phyloP scores from a whole-genome alignment of 2,888 invertebrate genomes.

The Plebejus anna region DNA sequence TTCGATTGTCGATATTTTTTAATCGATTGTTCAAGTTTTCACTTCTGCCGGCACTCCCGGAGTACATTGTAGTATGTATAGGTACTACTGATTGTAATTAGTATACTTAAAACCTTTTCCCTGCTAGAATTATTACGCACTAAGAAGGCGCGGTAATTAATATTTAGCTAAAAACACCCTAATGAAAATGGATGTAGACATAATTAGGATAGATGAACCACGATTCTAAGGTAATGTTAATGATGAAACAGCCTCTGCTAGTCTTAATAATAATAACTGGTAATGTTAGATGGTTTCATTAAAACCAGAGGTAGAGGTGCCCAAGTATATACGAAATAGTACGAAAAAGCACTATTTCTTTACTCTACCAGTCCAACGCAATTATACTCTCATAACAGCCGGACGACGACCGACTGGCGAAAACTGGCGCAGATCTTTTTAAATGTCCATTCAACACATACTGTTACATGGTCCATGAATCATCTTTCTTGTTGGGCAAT shows the following conservation, averaged over 20 bases:
- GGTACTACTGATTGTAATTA: background rate
- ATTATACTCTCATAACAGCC: too few species aligned
- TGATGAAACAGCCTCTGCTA: background rate
- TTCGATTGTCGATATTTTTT: too few species aligned
- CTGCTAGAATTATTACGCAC: background rate
- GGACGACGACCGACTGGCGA: too few species aligned
- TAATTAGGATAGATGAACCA: constrained; percentile 3
- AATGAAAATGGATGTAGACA: constrained; percentile 5
- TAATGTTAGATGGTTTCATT: background rate
- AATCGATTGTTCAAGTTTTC: too few species aligned
- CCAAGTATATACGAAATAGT: too few species aligned
- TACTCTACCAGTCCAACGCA: too few species aligned
- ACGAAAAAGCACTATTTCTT: too few species aligned
- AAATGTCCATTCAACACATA: too few species aligned
- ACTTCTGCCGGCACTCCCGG: too few species aligned
- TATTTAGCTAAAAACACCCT: constrained; percentile 11
- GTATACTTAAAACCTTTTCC: background rate
- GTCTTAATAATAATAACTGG: background rate
- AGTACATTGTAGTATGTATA: background rate
- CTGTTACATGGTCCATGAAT: too few species aligned
- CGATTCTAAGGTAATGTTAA: background rate
- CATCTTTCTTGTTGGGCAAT: too few species aligned
- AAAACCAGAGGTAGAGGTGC: background rate
- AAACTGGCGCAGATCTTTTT: too few species aligned
- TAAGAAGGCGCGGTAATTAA: background rate